phyloP scores from a whole-genome alignment of 2,888 invertebrate species.

The Morinoia aosen region DNA sequence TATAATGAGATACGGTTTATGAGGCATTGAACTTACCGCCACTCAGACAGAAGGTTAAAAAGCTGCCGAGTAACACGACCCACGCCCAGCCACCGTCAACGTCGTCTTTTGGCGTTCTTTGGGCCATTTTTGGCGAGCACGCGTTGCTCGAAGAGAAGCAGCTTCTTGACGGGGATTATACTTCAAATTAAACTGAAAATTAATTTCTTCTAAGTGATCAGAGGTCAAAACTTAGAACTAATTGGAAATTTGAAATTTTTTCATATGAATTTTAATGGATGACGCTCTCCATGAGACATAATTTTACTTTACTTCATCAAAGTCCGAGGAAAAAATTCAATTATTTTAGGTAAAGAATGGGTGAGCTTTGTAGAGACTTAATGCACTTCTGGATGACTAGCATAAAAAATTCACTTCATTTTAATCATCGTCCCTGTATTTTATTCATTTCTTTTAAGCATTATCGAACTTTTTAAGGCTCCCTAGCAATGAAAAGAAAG shows the following conservation, averaged over 20 bases:
- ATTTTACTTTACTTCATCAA: neutral
- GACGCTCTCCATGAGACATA: neutral
- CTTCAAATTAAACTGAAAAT: too few relatives aligned
- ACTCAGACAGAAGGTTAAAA: constrained; percentile 66
- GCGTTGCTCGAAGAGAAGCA: neutral
- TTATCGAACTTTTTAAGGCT: too few relatives aligned
- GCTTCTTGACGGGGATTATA: neutral
- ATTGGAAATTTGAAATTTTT: neutral
- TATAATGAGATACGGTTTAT: too few relatives aligned
- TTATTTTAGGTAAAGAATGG: neutral
- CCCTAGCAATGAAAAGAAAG: too few relatives aligned
- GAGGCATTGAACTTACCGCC: constrained; percentile 61
- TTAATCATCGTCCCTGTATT: too few relatives aligned
- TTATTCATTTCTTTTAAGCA: too few relatives aligned
- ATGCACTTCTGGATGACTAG: neutral
- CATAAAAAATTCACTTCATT: too few relatives aligned
- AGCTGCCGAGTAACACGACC: constrained; percentile 68
- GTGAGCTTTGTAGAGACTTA: neutral
- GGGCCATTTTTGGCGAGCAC: neutral
- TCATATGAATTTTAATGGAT: too few relatives aligned
- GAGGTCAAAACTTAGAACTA: neutral
- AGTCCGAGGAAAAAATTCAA: neutral
- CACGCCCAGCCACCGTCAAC: constrained; percentile 69
- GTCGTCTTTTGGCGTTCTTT: constrained; percentile 58
- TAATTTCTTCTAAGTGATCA: too few relatives aligned